These are phyloP conservation scores for Notechis scutatus DNA, from an alignment of 2,113 vertebrate genomes.

Conservation along the genomic window DNA sequence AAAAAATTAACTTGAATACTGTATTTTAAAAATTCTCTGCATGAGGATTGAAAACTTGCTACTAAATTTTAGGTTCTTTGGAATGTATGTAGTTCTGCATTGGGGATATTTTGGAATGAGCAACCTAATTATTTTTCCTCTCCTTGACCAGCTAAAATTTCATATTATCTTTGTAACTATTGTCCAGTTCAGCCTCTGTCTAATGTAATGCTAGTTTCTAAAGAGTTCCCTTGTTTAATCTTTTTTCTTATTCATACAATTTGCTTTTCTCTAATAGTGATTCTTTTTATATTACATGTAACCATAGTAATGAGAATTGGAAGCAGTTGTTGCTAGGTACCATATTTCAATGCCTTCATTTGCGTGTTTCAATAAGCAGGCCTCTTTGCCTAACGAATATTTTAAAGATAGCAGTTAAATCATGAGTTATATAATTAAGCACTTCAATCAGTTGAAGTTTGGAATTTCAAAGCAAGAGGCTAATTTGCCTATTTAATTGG, in stretches of 20 bases:
- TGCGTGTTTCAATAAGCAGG: not conserved
- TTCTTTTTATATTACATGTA: not conserved
- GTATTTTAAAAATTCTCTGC: not conserved
- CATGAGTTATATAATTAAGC: not conserved
- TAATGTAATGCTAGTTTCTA: not conserved
- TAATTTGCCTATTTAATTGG: fast-evolving
- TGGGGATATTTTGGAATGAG: not conserved
- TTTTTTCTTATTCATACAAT: not conserved
- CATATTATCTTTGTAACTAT: not conserved
- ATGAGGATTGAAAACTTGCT: not conserved
- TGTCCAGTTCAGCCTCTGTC: not conserved
- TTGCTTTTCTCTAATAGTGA: not conserved
- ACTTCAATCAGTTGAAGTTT: not conserved
- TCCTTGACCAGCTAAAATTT: not conserved
- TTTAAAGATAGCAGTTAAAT: not conserved
- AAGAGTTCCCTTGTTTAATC: not conserved
- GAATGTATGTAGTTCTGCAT: not conserved
- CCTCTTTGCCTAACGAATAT: not conserved
- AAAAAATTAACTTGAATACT: not conserved
- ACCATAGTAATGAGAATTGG: not conserved
- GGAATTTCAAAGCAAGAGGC: not conserved
- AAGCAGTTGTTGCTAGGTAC: slow-evolving; percentile 12
- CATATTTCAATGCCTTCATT: not conserved
- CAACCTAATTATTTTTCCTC: not conserved
- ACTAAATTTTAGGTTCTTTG: not conserved